Conservation (phyloP, 2,797 vertebrate genomes). For the Philypnodon macrostomus region DNA sequence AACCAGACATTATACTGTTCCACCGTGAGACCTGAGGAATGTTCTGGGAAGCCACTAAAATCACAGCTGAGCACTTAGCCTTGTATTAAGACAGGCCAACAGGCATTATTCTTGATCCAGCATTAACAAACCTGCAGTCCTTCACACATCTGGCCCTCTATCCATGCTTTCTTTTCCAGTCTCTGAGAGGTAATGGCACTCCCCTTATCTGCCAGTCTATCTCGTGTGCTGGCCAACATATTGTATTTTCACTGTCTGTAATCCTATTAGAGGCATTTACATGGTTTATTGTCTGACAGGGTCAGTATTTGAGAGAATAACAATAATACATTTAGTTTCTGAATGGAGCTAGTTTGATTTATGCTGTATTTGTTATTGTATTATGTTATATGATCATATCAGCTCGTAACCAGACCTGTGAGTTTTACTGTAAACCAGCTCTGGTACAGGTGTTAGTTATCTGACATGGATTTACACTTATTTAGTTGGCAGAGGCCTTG, state of each 20-base stretch:
- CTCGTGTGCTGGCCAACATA: slow-evolving; percentile 41
- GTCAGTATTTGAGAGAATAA: slow-evolving; percentile 66
- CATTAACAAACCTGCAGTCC: slow-evolving; percentile 39
- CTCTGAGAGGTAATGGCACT: slow-evolving; percentile 37
- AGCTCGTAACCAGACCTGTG: slow-evolving; percentile 49
- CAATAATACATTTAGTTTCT: slow-evolving; percentile 53
- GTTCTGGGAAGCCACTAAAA: slow-evolving; percentile 50
- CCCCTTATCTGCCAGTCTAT: slow-evolving; percentile 22
- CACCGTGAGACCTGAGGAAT: slow-evolving; percentile 47
- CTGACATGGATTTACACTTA: slow-evolving; percentile 62
- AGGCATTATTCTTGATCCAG: slow-evolving; percentile 56
- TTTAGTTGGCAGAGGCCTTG: slow-evolving; percentile 53
- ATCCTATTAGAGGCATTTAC: slow-evolving; percentile 66
- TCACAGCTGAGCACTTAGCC: slow-evolving; percentile 31
- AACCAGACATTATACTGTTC: slow-evolving; percentile 41
- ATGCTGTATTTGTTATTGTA: slow-evolving; percentile 67
- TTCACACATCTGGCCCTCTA: too few relatives aligned
- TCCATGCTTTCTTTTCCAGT: slow-evolving; percentile 39
- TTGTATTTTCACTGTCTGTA: slow-evolving; percentile 65
- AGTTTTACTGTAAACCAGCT: slow-evolving; percentile 61
- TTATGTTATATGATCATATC: slow-evolving; percentile 66
- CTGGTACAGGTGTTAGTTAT: slow-evolving; percentile 51
- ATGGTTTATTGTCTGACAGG: slow-evolving; percentile 70
- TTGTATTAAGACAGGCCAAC: slow-evolving; percentile 23
- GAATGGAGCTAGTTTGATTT: slow-evolving; percentile 59